These are phyloP conservation scores for Trematomus loennbergii DNA, from an alignment of 2,113 vertebrate genomes.

Conservation along the genomic window DNA sequence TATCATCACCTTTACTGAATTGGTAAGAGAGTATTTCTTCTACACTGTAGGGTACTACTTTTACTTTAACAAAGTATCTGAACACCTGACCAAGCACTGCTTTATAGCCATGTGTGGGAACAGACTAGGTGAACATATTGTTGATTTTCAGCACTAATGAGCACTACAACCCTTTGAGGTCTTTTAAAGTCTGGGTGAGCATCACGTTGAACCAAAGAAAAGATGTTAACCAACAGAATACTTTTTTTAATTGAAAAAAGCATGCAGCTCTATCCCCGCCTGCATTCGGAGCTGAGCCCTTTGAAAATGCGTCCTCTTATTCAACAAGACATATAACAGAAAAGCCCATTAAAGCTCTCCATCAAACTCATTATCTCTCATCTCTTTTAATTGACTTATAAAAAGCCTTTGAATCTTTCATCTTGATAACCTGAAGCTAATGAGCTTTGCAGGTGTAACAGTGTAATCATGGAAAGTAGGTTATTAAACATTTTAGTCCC, in stretches of 20 bases:
- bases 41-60: too few relatives aligned
- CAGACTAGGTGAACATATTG: not conserved
- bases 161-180: not conserved
- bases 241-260: not conserved
- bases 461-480: conserved; percentile 47
- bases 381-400: conserved; percentile 45
- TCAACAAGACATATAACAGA: conserved; percentile 22
- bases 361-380: conserved; percentile 48
- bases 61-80: too few relatives aligned
- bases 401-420: conserved; percentile 39
- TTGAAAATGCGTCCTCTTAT: conserved; percentile 7
- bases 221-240: not conserved
- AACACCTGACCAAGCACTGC: too few relatives aligned
- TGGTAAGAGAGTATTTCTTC: too few relatives aligned
- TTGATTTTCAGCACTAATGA: not conserved
- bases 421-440: conserved; percentile 45
- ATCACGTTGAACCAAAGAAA: not conserved
- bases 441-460: conserved; percentile 56
- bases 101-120: not conserved
- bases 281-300: not conserved
- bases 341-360: conserved; percentile 42
- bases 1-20: too few relatives aligned
- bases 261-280: not conserved
- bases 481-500: conserved; percentile 60
- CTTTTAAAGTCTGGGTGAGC: not conserved